Evolutionary conservation across 1,140 invertebrate species (phyloP), one percentile per base, ranked within the genome.

Genomic region (Bathynomus jamesi): DNA sequence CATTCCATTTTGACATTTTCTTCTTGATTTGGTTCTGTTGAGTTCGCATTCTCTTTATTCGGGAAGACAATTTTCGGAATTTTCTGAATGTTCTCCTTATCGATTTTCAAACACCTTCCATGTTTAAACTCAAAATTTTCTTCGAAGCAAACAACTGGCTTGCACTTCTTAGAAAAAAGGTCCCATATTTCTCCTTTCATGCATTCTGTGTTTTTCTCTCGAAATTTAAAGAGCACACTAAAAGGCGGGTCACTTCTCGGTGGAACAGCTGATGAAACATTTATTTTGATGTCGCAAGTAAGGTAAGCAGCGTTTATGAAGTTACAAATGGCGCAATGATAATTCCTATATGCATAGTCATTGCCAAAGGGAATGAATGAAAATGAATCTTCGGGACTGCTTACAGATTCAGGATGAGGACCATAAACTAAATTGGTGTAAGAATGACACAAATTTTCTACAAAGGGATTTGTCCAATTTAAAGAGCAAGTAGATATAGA

Each of bases 241-340:
- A 87, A 82, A 65, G 83, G n/a, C n/a, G n/a, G n/a, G n/a, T n/a
- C n/a, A n/a, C n/a, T n/a, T n/a, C n/a, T n/a, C n/a, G n/a, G n/a
- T n/a, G n/a, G n/a, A n/a, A n/a, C n/a, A n/a, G n/a, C n/a, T n/a
- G n/a, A n/a, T n/a, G n/a, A n/a, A n/a, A n/a, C n/a, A n/a, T n/a
- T n/a, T n/a, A n/a, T n/a, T n/a, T n/a, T n/a, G n/a, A n/a, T n/a
- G n/a, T 78, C 67, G 73, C 85, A 84, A 46, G 73, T 74, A 27
- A 84, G 64, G 63, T 81, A 64, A 69, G 84, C 83, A 31, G 83
- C 74, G 2, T 75, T 73, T 0, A 82, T 83, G 24, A 81, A 77
- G 74, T 87, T 85, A 77, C 87, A 88, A 10, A 83, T 72, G 4
- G 86, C 86, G 77, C 87, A 88, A 74, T 87, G 85, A 0, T 82